Evolutionary conservation across 2,888 invertebrate species (phyloP).

Genomic region (Scotopteryx bipunctaria): DNA sequence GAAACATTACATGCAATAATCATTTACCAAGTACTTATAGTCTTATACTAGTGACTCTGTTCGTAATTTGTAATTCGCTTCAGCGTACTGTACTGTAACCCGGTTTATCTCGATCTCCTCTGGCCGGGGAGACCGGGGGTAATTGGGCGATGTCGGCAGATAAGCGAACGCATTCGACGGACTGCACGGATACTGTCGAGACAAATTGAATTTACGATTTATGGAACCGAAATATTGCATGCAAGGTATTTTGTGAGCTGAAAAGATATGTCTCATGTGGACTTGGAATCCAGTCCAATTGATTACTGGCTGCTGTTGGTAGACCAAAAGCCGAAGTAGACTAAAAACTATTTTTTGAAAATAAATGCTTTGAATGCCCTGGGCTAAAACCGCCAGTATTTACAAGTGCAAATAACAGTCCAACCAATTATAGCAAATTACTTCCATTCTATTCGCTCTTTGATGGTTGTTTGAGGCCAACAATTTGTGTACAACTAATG

Average conservation of each 20-base stretch:
- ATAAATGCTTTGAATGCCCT: no score
- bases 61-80: no score
- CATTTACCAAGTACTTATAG: no score
- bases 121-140: constrained; percentile 13
- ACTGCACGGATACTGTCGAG: constrained; percentile 24
- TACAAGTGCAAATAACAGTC: background rate
- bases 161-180: constrained; percentile 20
- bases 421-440: constrained; percentile 2
- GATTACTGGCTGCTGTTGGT: no score
- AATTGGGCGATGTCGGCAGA: constrained; percentile 31
- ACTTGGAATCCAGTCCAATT: no score
- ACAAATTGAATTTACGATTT: constrained; percentile 33
- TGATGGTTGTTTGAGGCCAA: constrained; percentile 40
- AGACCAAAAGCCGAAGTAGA: no score
- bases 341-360: no score
- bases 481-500: constrained; percentile 76
- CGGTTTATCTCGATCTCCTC: constrained; percentile 13
- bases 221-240: constrained; percentile 20
- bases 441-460: constrained; percentile 46
- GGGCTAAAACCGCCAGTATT: no score
- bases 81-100: background rate
- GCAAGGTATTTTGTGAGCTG: constrained; percentile 4
- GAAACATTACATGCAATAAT: no score
- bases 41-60: no score
- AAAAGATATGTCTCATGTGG: background rate